These are phyloP conservation scores for Chromis chromis DNA, from an alignment of 2,797 vertebrate species.

Conservation along the genomic window DNA sequence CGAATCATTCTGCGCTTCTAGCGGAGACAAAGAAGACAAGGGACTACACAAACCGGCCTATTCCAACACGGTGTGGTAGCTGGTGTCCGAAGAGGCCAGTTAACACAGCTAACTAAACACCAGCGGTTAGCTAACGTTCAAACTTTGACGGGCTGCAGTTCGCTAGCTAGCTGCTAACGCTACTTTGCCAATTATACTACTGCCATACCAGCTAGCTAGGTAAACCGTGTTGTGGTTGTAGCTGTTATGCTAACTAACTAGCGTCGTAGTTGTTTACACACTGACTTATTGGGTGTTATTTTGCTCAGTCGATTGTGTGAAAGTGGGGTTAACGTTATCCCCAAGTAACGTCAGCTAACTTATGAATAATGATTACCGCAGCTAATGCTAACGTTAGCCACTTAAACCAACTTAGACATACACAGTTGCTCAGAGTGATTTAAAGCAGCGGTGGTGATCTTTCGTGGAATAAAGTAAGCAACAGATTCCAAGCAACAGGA, in stretches of 20 bases:
- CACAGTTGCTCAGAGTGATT: background rate
- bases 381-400: slow-evolving; percentile 70
- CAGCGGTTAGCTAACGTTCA: slow-evolving; percentile 69
- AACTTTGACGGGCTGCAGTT: slow-evolving; percentile 75
- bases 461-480: background rate
- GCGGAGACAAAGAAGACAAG: slow-evolving; percentile 35
- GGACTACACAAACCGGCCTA: background rate
- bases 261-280: background rate
- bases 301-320: background rate
- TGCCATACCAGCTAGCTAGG: background rate
- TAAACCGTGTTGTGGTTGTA: slow-evolving; percentile 15
- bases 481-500: background rate
- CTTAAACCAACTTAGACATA: background rate
- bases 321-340: slow-evolving; percentile 26
- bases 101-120: slow-evolving; percentile 58
- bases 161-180: slow-evolving; percentile 50
- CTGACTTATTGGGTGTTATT: background rate
- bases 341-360: slow-evolving; percentile 37
- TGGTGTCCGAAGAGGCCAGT: slow-evolving; percentile 42
- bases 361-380: slow-evolving; percentile 38
- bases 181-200: slow-evolving; percentile 32
- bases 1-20: slow-evolving; percentile 11
- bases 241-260: background rate
- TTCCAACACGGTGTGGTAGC: slow-evolving; percentile 28
- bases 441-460: background rate